These are phyloP conservation scores for Onychostruthus taczanowskii DNA, from an alignment of 2,113 vertebrate genomes.

Conservation along the genomic window DNA sequence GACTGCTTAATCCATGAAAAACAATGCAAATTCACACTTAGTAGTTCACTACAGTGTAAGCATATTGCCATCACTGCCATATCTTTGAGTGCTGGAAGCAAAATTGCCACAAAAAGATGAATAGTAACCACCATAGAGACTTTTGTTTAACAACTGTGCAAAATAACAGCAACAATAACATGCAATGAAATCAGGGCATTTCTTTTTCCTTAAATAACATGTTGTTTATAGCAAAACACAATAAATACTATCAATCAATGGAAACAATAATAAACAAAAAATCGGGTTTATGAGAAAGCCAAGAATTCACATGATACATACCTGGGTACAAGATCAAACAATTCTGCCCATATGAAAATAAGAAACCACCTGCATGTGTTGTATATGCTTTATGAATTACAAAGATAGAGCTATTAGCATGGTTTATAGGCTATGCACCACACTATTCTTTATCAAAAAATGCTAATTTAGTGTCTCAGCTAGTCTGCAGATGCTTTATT, in stretches of 20 bases:
- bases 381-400: not conserved
- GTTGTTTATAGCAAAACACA: not conserved
- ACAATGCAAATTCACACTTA: not conserved
- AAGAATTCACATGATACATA: not conserved
- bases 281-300: not conserved
- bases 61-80: not conserved
- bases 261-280: not conserved
- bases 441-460: constrained; percentile 35
- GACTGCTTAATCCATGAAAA: not conserved
- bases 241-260: not conserved
- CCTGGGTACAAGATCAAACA: not conserved
- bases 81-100: not conserved
- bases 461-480: constrained; percentile 23
- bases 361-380: constrained; percentile 11
- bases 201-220: not conserved
- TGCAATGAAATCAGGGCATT: not conserved
- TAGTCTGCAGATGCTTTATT: constrained; percentile 49
- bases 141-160: not conserved
- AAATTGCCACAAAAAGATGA: not conserved
- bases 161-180: not conserved
- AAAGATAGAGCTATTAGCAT: not conserved
- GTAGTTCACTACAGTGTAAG: not conserved
- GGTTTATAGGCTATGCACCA: constrained; percentile 5
- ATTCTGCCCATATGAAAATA: not conserved
- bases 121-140: not conserved